Conservation (phyloP, 1,140 invertebrate species). For the Drosophila funebris region DNA sequence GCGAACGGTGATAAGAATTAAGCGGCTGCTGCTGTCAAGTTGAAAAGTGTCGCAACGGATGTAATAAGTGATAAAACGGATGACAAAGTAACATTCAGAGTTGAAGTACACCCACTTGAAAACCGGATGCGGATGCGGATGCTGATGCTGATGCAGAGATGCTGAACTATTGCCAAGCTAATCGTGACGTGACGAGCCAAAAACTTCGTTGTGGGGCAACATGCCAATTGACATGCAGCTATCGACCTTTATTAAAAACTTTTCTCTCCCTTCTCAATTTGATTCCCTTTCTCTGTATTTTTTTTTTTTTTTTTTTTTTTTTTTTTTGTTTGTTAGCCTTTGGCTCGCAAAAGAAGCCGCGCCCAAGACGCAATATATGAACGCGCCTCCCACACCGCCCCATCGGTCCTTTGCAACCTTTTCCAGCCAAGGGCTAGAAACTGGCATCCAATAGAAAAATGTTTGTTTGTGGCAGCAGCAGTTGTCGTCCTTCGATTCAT, state of each 20-base stretch:
- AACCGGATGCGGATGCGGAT: slow-evolving; percentile 29
- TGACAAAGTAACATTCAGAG: slow-evolving; percentile 57
- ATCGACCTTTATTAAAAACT: slow-evolving; percentile 82
- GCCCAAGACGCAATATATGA: slow-evolving; percentile 76
- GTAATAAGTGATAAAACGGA: slow-evolving; percentile 82
- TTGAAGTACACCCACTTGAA: slow-evolving; percentile 19
- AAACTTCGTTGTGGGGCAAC: slow-evolving; percentile 27
- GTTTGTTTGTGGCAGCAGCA: slow-evolving; percentile 69
- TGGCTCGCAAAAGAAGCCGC: slow-evolving; percentile 50
- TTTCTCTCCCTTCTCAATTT: slow-evolving; percentile 45
- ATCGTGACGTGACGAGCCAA: slow-evolving; percentile 56
- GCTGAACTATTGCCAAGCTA: slow-evolving; percentile 76
- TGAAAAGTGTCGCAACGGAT: slow-evolving; percentile 64
- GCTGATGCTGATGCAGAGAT: slow-evolving; percentile 22
- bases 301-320: neutral
- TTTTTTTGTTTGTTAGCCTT: slow-evolving; percentile 35
- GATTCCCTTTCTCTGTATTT: neutral
- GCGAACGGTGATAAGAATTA: slow-evolving; percentile 74
- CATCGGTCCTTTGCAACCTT: neutral
- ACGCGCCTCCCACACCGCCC: neutral
- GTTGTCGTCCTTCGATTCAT: neutral
- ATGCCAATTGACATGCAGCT: slow-evolving; percentile 79
- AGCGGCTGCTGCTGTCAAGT: slow-evolving; percentile 44
- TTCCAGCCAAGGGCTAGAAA: slow-evolving; percentile 21
- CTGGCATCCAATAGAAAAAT: slow-evolving; percentile 73